Base-by-base conservation (phyloP, 1,140 invertebrate genomes). In the Laodelphax striatellus region DNA sequence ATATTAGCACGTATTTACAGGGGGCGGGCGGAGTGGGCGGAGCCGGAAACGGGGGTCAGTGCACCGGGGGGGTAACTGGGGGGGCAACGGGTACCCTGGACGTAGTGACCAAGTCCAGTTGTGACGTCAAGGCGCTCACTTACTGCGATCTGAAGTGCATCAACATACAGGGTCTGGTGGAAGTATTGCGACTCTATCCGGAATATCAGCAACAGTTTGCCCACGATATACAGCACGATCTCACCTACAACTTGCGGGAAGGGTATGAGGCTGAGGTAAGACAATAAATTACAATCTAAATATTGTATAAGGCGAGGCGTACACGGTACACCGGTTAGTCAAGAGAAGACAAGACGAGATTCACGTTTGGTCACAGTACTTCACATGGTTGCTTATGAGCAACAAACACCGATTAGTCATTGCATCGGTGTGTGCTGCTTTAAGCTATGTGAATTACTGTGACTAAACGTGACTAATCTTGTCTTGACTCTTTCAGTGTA, bases 71-170 rank as follows among this genome's bases (percentile, higher is more conserved):
- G 28, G 73, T 76, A 9, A 44, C 46, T 4, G 21, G 46, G 1
- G 46, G 46, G 3, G 46, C 16, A 17, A 9, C 3, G 58, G 60
- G 64, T 62, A 24, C 66, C 69, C 71, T 77, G 66, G 90, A 95
- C 68, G 83, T 89, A 1, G 80, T 96, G 6, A 86, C 94, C 9
- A 94, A 94, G 72, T 95, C 92, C 6, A 92, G 88, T 69, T 93
- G 91, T 74, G 93, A 97, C 70, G 93, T 97, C 14, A 89, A 91
- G 74, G 92, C 93, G 19, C 78, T 96, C 22, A 96, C 93, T 21
- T 96, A 96, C 73, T 97, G 94, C 74, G 94, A 97, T 76, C 77
- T 98, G 24, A 96, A 97, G 73, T 94, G 91, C 73, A 90, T 98
- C 62, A 84, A 93, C 73, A 90, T 95, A 77, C 82, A 83, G 50